Evolutionary conservation across 1,140 invertebrate species (phyloP), one percentile per base, ranked within the genome.

Genomic region (Drosophila funebris): DNA sequence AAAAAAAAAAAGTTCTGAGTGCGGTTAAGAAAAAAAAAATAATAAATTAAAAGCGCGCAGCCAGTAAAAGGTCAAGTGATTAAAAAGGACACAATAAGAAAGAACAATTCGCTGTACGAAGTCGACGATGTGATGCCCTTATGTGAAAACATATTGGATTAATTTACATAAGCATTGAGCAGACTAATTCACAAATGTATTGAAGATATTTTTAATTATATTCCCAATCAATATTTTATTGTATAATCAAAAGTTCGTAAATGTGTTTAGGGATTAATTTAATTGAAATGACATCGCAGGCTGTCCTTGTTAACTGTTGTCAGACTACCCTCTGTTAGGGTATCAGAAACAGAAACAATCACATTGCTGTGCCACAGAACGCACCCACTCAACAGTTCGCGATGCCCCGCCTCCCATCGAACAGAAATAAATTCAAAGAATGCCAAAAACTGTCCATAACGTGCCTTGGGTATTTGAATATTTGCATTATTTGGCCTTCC

Each of bases 31-130:
- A 46, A 24, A 46, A 20, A 29, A 50, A 41, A 46, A 73, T 62
- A 61, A 73, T 69, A 73, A 68, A 73, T 73, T 73, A 73, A 73
- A 73, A 69, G 48, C 48, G 50, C 64, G 36, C 37, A 27, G 14
- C 46, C 33, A 39, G 27, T 46, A 73, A 73, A 73, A 73, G 64
- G 71, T 68, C 71, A 73, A 69, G 64, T 73, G 54, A 73, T 73
- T 73, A 68, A 72, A 72, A 58, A 37, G 16, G 29, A 50, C 33
- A 41, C 29, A 57, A 24, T 27, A 18, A 44, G 27, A 24, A 44
- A 54, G 27, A 22, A 11, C 0, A 56, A n/a, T 11, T 18, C n/a
- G 13, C 24, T 27, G 2, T 4, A 33, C 24, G 18, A 24, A 24
- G 37, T 9, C 58, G 39, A 41, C 14, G n/a, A 27, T 3, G 1